A percentile compares a stretch with the other conserved stretches of the same genome.
Conservation (phyloP, 2,797 vertebrate species). For the Benthosema pterotum region DNA sequence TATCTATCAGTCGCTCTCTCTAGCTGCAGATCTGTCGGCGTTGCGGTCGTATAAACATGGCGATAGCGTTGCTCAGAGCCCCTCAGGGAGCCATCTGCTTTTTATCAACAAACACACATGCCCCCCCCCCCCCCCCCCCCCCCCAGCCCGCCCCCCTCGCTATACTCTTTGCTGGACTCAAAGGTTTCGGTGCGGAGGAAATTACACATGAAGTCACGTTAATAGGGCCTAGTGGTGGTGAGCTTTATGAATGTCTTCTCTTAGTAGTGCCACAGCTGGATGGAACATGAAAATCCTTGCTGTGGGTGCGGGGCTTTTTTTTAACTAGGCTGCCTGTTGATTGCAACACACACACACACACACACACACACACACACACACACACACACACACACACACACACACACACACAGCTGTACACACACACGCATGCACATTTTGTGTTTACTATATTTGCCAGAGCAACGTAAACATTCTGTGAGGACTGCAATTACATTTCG, state of each 20-base stretch:
- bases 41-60: conserved; percentile 55
- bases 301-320: conserved; percentile 28
- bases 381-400: not conserved
- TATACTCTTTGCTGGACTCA: conserved; percentile 60
- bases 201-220: conserved; percentile 68
- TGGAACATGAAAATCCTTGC: conserved; percentile 42
- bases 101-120: conserved; percentile 57
- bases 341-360: conserved; percentile 34
- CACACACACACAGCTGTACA: not conserved
- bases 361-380: conserved; percentile 8
- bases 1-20: conserved; percentile 35
- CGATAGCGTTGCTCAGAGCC: conserved; percentile 50
- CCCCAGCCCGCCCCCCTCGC: too few relatives aligned
- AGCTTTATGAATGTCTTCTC: conserved; percentile 42
- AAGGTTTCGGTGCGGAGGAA: conserved; percentile 52
- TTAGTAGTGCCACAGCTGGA: conserved; percentile 44
- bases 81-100: conserved; percentile 70
- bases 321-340: conserved; percentile 52
- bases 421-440: not conserved
- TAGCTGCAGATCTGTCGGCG: conserved; percentile 47
- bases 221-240: conserved; percentile 38
- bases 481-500: too few relatives aligned
- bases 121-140: too few relatives aligned
- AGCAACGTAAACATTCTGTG: too few relatives aligned
- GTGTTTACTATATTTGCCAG: too few relatives aligned